Percentiles rank a stretch among this genome's conserved stretches.
Conservation (phyloP, 2,113 vertebrate genomes). For the Coreoperca whiteheadi region DNA sequence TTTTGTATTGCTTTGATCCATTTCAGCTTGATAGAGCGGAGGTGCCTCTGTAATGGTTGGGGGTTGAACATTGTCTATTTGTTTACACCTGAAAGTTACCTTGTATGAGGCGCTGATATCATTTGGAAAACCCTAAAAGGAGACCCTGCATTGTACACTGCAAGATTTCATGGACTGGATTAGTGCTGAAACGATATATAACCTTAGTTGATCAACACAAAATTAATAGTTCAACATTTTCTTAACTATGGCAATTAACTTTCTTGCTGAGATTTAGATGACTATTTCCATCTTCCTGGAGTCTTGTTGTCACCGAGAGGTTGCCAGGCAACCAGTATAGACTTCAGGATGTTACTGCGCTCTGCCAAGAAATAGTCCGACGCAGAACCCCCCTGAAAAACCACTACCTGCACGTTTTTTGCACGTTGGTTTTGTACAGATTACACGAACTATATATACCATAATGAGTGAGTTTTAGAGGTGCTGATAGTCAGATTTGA, state of each 20-base stretch:
- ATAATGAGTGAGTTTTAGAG: background rate
- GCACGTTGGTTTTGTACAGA: background rate
- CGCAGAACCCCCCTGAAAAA: background rate
- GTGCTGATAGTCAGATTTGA: background rate
- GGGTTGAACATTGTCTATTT: background rate
- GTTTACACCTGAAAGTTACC: background rate
- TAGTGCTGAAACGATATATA: background rate
- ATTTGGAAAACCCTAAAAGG: conserved; percentile 7
- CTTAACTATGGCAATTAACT: background rate
- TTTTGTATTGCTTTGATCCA: conserved; percentile 54
- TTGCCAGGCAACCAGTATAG: background rate
- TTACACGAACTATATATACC: background rate
- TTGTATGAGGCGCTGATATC: background rate
- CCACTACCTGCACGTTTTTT: background rate
- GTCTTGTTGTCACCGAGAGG: background rate
- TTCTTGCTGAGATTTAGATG: background rate
- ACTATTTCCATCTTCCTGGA: background rate
- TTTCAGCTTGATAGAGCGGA: conserved; percentile 18
- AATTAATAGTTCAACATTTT: background rate
- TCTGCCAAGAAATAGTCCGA: background rate
- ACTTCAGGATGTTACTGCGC: background rate
- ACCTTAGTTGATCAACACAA: background rate
- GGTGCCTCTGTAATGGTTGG: conserved; percentile 12
- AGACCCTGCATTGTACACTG: background rate
- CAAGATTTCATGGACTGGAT: background rate